Evolutionary conservation across 2,888 invertebrate species (phyloP), one percentile per base, ranked within the genome.

Genomic region (Limnephilus lunatus): DNA sequence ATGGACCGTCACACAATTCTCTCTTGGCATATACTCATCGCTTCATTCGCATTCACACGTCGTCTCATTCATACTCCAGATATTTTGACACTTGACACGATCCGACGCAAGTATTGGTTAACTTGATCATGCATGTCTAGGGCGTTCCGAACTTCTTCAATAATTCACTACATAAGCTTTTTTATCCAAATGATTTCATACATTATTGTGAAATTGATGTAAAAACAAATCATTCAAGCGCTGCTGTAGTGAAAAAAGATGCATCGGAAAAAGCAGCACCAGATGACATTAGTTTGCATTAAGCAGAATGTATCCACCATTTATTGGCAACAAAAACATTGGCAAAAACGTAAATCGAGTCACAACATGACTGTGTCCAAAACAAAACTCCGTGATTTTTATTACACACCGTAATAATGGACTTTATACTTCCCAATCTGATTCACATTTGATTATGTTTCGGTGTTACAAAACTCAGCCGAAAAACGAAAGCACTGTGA

Each of bases 381-480:
- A 25, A 25, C 53, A 19, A 68, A 7, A 25, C 25, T n/a, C 68
- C 9, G 68, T n/a, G 25, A 68, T 68, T 68, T 68, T 12, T 25
- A 25, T 14, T 25, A 9, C 25, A 68, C 68, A 68, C 68, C n/a
- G 68, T 68, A 68, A 68, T n/a, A 68, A 68, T 68, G 68, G 25
- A 68, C 68, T 68, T 25, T n/a, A n/a, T n/a, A 68, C 25, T 68
- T 68, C 68, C 25, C 68, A 68, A 68, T 68, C 68, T 68, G 25
- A 68, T 68, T 68, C 68, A 68, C 68, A 68, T 68, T 68, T 68
- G 68, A 68, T 68, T 68, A n/a, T 68, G 68, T 68, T 68, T 68
- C 68, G 9, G n/a, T 68, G 68, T 68, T 68, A n/a, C 68, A 68
- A 68, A 68, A 68, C 68, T 25, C 68, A 9, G 68, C 25, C 68